Evolutionary conservation across 1,140 invertebrate species (phyloP).

Genomic region (Orius insidiosus): DNA sequence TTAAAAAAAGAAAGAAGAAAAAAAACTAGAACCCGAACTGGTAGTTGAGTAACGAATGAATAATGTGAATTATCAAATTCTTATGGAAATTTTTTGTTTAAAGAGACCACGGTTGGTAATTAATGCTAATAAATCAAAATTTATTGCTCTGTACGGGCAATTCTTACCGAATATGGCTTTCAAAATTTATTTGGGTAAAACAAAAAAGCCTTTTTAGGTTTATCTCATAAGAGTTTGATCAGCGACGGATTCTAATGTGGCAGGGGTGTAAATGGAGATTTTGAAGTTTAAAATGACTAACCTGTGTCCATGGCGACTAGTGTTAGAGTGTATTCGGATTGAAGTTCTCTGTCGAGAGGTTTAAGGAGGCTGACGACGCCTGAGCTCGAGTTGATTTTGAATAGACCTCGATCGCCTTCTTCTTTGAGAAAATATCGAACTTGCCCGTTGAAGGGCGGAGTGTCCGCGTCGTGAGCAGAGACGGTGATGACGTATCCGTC

Average conservation of each 20-base stretch:
- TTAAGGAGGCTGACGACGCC: slow-evolving; percentile 69
- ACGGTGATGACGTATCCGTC: slow-evolving; percentile 60
- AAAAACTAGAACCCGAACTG: no score
- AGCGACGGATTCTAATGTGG: no score
- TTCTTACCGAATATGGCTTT: no score
- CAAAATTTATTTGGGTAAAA: background rate
- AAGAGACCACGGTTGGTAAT: no score
- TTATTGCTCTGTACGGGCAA: no score
- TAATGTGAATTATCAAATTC: no score
- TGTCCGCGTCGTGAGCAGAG: slow-evolving; percentile 73
- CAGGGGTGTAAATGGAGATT: no score
- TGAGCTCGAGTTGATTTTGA: slow-evolving; percentile 72
- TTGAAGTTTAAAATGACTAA: slow-evolving; percentile 36
- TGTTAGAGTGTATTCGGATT: slow-evolving; percentile 64
- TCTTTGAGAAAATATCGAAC: slow-evolving; percentile 85
- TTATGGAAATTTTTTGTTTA: no score
- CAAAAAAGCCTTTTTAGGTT: background rate
- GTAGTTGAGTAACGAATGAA: no score
- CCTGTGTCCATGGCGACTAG: slow-evolving; percentile 85
- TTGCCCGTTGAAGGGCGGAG: slow-evolving; percentile 73
- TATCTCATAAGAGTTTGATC: no score
- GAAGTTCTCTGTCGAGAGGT: slow-evolving; percentile 64
- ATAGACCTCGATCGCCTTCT: slow-evolving; percentile 74
- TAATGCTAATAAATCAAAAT: no score
- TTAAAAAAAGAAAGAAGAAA: no score